A percentile compares a stretch with the other conserved stretches of the same genome.
Evolutionary conservation across 2,888 invertebrate genomes (phyloP).

Genomic region (Cephus pulcher): DNA sequence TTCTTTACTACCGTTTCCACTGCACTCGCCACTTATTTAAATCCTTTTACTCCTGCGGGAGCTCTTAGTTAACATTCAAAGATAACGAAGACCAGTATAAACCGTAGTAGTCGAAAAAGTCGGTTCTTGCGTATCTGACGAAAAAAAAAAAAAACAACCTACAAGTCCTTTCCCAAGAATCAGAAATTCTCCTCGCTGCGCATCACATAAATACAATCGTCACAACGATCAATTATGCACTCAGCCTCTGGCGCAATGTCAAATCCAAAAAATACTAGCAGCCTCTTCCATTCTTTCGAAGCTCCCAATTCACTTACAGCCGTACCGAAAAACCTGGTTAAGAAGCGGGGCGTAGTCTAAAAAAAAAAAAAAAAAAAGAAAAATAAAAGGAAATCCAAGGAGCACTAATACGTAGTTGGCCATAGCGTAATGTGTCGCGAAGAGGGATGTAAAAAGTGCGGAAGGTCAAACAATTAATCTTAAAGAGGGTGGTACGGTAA

Average conservation of each 20-base stretch:
- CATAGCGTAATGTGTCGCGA: not conserved
- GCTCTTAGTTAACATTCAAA: not conserved
- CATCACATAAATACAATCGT: not conserved
- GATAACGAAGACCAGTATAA: not conserved
- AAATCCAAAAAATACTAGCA: not conserved
- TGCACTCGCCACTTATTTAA: not conserved
- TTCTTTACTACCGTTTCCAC: not conserved
- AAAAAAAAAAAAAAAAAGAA: too few species aligned
- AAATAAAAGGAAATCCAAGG: not conserved
- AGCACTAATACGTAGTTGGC: not conserved
- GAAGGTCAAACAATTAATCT: constrained; percentile 37
- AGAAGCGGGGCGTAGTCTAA: not conserved
- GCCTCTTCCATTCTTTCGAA: not conserved
- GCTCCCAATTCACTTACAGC: not conserved
- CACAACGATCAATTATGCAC: not conserved
- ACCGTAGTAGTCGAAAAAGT: not conserved
- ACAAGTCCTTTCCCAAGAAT: not conserved
- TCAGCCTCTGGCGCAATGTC: not conserved
- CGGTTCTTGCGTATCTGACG: not conserved
- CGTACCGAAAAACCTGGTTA: not conserved
- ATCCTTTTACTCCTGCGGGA: not conserved
- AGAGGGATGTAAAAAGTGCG: constrained; percentile 11
- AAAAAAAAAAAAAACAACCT: not conserved
- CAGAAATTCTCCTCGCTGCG: not conserved
- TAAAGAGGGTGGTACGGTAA: constrained; percentile 8